Percentiles rank a stretch among this genome's conserved stretches.
Conservation (phyloP, 2,888 invertebrate genomes). For the Rhingia campestris region DNA sequence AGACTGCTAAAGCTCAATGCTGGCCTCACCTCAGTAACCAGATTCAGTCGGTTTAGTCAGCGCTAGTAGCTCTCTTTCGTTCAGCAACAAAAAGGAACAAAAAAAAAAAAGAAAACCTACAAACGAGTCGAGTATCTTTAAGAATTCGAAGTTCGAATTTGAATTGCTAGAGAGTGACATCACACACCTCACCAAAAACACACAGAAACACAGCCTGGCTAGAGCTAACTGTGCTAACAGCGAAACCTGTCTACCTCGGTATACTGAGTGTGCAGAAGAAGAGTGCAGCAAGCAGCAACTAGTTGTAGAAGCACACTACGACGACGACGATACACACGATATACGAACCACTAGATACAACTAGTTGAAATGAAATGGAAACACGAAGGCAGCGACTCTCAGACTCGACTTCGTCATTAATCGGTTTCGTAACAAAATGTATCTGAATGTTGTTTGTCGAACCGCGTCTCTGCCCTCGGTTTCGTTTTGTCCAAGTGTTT, state of each 20-base stretch:
- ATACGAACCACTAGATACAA: constrained; percentile 11
- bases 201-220: constrained; percentile 18
- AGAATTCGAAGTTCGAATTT: constrained; percentile 68
- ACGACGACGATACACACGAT: constrained; percentile 7
- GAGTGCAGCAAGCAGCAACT: constrained; percentile 26
- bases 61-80: constrained; percentile 21
- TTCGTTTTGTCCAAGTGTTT: constrained; percentile 26
- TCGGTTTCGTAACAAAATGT: constrained; percentile 66
- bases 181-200: constrained; percentile 60
- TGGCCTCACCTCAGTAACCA: constrained; percentile 67
- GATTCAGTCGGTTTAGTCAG: constrained; percentile 52
- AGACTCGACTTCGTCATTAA: constrained; percentile 63
- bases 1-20: constrained; percentile 68
- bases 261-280: constrained; percentile 1
- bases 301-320: constrained; percentile 36
- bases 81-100: constrained; percentile 14
- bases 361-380: constrained; percentile 66
- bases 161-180: constrained; percentile 67
- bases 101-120: constrained; percentile 18
- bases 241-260: constrained; percentile 54
- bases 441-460: constrained; percentile 56
- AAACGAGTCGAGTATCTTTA: constrained; percentile 31
- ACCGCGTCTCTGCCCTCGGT: constrained; percentile 7
- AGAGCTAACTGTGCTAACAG: constrained; percentile 54
- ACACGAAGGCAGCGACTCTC: constrained; percentile 38